A percentile compares a stretch with the other conserved stretches of the same genome.
phyloP scores from a whole-genome alignment of 2,797 vertebrate genomes.

The Sebastes cheni region DNA sequence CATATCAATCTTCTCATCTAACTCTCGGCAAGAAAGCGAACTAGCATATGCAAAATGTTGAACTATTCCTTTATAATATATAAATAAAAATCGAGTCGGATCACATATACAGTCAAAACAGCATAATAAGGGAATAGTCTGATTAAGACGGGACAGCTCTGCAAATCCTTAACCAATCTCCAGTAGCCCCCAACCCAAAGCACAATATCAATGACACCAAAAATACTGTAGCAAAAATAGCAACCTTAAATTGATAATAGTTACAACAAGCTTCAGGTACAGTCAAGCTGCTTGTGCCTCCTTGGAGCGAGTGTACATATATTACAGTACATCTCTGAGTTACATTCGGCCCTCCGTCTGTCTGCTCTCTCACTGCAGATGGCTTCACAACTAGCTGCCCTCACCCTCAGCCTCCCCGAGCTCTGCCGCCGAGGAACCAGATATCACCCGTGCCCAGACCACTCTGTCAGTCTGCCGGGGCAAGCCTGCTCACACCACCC shows the following conservation, averaged over 20 bases:
- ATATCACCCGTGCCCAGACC: constrained; percentile 63
- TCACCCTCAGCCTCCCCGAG: constrained; percentile 61
- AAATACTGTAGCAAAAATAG: constrained; percentile 76
- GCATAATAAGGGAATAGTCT: constrained; percentile 18
- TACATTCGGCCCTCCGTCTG: constrained; percentile 68
- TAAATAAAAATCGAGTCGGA: not conserved
- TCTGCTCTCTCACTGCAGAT: constrained; percentile 81
- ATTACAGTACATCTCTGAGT: constrained; percentile 65
- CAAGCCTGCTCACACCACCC: constrained; percentile 74
- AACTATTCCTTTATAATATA: constrained; percentile 3
- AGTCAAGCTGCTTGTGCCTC: constrained; percentile 56
- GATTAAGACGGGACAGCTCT: constrained; percentile 42
- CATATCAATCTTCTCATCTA: not conserved
- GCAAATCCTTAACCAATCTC: constrained; percentile 19
- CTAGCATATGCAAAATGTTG: not conserved
- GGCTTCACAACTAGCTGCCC: constrained; percentile 78
- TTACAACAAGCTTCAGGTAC: constrained; percentile 63
- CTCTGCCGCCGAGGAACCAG: constrained; percentile 59
- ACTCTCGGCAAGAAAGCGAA: not conserved
- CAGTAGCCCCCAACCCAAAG: constrained; percentile 24
- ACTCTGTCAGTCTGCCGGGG: constrained; percentile 69
- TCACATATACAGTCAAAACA: constrained; percentile 27
- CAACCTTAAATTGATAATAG: constrained; percentile 48
- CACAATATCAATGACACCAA: constrained; percentile 67
- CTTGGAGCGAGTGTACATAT: constrained; percentile 45